Conservation (phyloP, 2,797 vertebrate species). For the Pseudochirops corinnae region DNA sequence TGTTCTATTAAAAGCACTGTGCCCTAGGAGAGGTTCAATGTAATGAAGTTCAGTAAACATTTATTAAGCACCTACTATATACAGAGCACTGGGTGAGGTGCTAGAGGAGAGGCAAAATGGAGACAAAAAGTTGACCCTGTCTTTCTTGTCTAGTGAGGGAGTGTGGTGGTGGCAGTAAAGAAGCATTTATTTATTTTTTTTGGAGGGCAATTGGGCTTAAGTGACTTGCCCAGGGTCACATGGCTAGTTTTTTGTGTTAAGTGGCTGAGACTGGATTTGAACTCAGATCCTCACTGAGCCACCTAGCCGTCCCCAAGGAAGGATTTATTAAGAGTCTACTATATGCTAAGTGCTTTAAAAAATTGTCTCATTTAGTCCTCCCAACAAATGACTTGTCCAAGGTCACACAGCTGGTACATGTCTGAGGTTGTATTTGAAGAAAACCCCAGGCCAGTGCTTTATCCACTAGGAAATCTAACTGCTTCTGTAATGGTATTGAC, state of each 20-base stretch:
- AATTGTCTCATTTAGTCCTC: neutral
- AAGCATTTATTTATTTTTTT: neutral
- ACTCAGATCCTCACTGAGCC: no score
- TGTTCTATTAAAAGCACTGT: neutral
- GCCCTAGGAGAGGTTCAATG: neutral
- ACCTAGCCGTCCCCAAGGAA: no score
- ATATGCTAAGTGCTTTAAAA: neutral
- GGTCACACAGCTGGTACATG: neutral
- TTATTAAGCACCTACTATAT: neutral
- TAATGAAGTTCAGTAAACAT: slow-evolving; percentile 18
- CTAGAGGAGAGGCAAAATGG: neutral
- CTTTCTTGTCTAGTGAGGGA: neutral
- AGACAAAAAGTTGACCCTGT: neutral
- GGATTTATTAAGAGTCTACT: no score
- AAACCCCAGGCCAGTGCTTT: neutral
- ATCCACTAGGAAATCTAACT: neutral
- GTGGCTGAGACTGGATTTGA: no score
- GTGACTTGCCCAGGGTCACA: no score
- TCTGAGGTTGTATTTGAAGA: neutral
- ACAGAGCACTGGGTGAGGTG: neutral
- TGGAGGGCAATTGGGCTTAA: no score
- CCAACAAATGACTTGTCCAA: neutral
- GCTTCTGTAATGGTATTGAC: neutral
- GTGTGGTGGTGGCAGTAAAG: neutral
- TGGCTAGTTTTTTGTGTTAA: no score